phyloP scores from a whole-genome alignment of 2,888 invertebrate genomes.

The Pteria penguin region DNA sequence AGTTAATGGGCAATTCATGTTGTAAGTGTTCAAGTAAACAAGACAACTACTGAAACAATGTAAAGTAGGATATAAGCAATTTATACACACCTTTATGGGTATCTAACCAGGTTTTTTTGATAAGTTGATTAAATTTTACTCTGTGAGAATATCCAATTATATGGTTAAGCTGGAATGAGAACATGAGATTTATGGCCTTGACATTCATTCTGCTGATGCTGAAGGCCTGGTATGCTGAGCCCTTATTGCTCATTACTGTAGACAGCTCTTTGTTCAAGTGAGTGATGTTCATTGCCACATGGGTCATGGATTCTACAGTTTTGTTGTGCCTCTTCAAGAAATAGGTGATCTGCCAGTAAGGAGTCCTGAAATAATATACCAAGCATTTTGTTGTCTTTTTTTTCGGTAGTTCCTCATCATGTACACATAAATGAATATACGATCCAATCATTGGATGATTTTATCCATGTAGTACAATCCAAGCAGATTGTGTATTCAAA shows the following conservation, averaged over 20 bases:
- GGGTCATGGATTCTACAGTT: constrained; percentile 54
- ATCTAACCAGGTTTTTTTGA: constrained; percentile 51
- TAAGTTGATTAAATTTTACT: constrained; percentile 39
- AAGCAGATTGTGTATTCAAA: no score
- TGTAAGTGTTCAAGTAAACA: no score
- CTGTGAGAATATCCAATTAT: constrained; percentile 30
- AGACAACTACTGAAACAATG: no score
- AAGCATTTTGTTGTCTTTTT: no score
- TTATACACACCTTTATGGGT: constrained; percentile 24
- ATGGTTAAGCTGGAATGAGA: constrained; percentile 52
- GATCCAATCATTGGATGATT: no score
- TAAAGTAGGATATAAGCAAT: no score
- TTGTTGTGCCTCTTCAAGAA: constrained; percentile 48
- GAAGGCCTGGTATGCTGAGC: constrained; percentile 14
- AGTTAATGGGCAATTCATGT: no score
- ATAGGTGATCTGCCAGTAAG: constrained; percentile 58
- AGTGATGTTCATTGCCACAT: constrained; percentile 36
- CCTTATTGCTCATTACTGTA: constrained; percentile 13
- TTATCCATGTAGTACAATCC: no score
- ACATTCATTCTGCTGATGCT: constrained; percentile 3
- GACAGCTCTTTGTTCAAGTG: constrained; percentile 22
- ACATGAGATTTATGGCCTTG: constrained; percentile 45
- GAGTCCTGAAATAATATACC: constrained; percentile 37
- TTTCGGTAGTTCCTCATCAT: no score
- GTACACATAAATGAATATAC: no score